Base-by-base conservation (phyloP, 2,888 invertebrate species). In the Rapana venosa region DNA sequence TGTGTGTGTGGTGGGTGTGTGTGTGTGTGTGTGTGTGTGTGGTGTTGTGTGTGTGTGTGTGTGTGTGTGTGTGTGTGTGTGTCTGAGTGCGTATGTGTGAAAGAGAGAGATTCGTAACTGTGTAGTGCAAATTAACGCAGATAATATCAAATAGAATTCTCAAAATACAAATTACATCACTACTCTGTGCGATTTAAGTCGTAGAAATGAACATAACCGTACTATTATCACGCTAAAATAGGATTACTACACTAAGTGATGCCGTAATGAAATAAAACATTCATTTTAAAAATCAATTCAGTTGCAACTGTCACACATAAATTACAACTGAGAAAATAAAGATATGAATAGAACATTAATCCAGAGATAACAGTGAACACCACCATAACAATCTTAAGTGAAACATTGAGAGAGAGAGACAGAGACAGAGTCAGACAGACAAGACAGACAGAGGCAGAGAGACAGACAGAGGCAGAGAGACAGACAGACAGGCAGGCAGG, bases 321-420 rank as follows among this genome's bases (percentile, higher is more conserved):
- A n/a, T n/a, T n/a, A n/a, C n/a, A n/a, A n/a, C n/a, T n/a, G n/a
- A n/a, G n/a, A n/a, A n/a, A n/a, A n/a, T n/a, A 17, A 15, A 61
- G 17, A 61, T 15, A 61, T 61, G 61, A 61, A 17, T 15, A n/a
- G n/a, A n/a, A n/a, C n/a, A n/a, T n/a, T n/a, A n/a, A n/a, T n/a
- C n/a, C n/a, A n/a, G n/a, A n/a, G n/a, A n/a, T n/a, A n/a, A n/a
- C n/a, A n/a, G n/a, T n/a, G n/a, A n/a, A n/a, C n/a, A n/a, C n/a
- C n/a, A n/a, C n/a, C n/a, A n/a, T n/a, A n/a, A n/a, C n/a, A n/a
- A n/a, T n/a, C n/a, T n/a, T n/a, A n/a, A n/a, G n/a, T n/a, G n/a
- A n/a, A n/a, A n/a, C n/a, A n/a, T n/a, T n/a, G 66, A 66, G 66
- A 66, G 87, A 70, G 87, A 70, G 74, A 70, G 87, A 87, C 70